Base-by-base conservation (phyloP, 2,888 invertebrate species). In the Frankliniella intonsa region DNA sequence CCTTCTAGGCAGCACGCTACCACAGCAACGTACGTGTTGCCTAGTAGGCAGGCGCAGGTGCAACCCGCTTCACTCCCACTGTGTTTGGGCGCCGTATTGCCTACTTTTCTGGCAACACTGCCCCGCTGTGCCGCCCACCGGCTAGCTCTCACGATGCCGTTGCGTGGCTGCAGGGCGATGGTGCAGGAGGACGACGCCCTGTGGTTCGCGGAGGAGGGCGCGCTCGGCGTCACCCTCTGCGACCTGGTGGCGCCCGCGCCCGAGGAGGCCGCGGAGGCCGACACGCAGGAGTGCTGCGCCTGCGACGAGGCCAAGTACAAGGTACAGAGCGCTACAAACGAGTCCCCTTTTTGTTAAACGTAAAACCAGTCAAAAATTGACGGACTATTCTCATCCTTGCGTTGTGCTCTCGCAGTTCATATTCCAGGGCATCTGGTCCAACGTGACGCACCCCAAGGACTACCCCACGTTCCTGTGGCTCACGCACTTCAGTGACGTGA, bases 301-400 rank as follows among this genome's bases (percentile, higher is more conserved):
- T 98, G 98, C 87, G 97, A 97, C 86, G 97, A 97, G 87, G 99
- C 98, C 83, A 97, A 97, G 88, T 99, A 99, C 88, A 94, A 93
- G 88, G 95, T 95, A 55, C 14, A 38, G 17, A 62, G 25, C 86
- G 89, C 88, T 83, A n/a, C n/a, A n/a, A n/a, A n/a, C n/a, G n/a
- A n/a, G 49, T 2, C 38, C 38, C 38, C 38, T 38, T 38, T 38
- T 3, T 38, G 3, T 38, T 5, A 38, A 38, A 3, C 38, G 38
- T 5, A 38, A 38, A 38, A 38, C 5, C 38, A 38, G 5, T 3
- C 3, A 38, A 38, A 38, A 38, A 38, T 5, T 38, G 38, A 2
- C 38, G 2, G 5, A 38, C 38, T 38, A 5, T 38, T 38, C 3
- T 5, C 38, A 5, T 38, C 38, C 38, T 38, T 38, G 38, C 38